Evolutionary conservation across 2,797 vertebrate species (phyloP).

Genomic region (Chromis chromis): DNA sequence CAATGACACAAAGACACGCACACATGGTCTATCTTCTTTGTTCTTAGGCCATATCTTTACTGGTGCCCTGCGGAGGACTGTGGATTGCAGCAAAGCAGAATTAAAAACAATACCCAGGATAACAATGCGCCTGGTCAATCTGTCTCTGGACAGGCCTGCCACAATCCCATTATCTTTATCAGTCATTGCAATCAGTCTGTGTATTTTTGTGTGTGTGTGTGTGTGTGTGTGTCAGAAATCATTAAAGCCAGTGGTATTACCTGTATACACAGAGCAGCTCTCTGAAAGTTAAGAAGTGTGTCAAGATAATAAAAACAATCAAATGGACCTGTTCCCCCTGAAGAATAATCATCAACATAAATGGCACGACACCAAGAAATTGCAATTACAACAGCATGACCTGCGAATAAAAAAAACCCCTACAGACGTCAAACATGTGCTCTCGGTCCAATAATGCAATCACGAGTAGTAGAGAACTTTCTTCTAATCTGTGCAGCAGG

Average conservation of each 20-base stretch:
- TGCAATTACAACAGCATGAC: conserved; percentile 7
- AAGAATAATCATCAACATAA: conserved; percentile 11
- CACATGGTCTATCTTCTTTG: conserved; percentile 48
- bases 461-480: neutral
- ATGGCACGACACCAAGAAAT: conserved; percentile 6
- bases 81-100: conserved; percentile 37
- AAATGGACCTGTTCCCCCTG: conserved; percentile 16
- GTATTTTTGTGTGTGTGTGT: conserved; percentile 19
- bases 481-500: conserved; percentile 11
- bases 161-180: conserved; percentile 93
- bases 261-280: conserved; percentile 11
- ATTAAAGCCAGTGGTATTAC: conserved; percentile 17
- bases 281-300: conserved; percentile 17
- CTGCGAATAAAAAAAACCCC: neutral
- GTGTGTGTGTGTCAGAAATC: conserved; percentile 28
- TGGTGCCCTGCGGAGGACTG: conserved; percentile 46
- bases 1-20: conserved; percentile 16
- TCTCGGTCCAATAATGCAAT: conserved; percentile 10
- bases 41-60: conserved; percentile 60
- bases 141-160: conserved; percentile 80
- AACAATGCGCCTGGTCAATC: conserved; percentile 84
- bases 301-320: conserved; percentile 6
- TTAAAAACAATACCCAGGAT: conserved; percentile 82
- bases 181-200: conserved; percentile 79
- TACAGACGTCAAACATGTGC: neutral